Percentiles rank a stretch among this genome's conserved stretches.
These are phyloP conservation scores for Philhelius pedissequus DNA, from an alignment of 2,888 invertebrate species.

Conservation along the genomic window DNA sequence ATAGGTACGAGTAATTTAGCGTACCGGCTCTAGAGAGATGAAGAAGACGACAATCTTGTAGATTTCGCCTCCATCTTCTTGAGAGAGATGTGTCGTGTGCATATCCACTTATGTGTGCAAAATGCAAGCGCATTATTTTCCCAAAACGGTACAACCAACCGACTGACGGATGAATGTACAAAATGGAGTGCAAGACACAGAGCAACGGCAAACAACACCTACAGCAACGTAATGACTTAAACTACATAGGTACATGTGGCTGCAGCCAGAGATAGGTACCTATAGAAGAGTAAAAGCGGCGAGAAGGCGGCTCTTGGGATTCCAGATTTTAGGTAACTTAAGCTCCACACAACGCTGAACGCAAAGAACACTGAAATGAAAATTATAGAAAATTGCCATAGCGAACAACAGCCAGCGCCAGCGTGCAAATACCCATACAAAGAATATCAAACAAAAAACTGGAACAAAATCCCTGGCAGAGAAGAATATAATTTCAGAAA, in stretches of 20 bases:
- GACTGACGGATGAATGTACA: background rate
- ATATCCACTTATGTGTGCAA: constrained; percentile 62
- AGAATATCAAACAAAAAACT: constrained; percentile 15
- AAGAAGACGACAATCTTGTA: constrained; percentile 41
- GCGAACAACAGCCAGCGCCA: constrained; percentile 27
- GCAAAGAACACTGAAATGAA: constrained; percentile 21
- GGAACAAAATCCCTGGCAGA: constrained; percentile 27
- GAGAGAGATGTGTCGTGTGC: constrained; percentile 40
- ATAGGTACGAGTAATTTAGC: background rate
- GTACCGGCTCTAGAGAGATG: background rate
- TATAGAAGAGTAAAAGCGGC: no score
- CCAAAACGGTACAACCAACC: constrained; percentile 3
- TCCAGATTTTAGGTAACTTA: background rate
- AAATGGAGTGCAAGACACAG: constrained; percentile 12
- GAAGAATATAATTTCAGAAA: constrained; percentile 51
- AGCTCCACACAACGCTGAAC: background rate
- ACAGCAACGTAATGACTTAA: constrained; percentile 58
- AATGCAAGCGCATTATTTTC: constrained; percentile 53
- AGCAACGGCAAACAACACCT: constrained; percentile 40
- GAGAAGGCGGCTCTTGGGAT: background rate
- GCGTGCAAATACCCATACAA: constrained; percentile 1
- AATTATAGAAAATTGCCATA: constrained; percentile 56
- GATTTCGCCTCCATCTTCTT: constrained; percentile 54
- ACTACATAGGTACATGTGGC: constrained; percentile 1
- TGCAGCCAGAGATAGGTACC: background rate